Conservation (phyloP, 2,888 invertebrate species). For the Phortica magna region DNA sequence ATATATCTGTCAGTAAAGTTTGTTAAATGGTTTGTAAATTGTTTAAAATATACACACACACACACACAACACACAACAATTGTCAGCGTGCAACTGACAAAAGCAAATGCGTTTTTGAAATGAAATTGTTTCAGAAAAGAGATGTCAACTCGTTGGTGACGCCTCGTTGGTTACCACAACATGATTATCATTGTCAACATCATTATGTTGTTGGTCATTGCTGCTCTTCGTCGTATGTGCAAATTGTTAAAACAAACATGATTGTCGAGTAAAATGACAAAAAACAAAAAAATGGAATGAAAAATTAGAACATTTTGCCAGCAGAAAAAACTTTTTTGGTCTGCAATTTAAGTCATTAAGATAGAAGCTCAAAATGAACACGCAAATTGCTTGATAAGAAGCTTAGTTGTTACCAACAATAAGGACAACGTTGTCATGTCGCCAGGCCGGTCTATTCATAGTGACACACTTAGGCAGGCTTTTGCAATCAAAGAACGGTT, state of each 20-base stretch:
- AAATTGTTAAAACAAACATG: too few relatives aligned
- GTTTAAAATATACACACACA: background rate
- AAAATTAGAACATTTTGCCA: background rate
- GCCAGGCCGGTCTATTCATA: too few relatives aligned
- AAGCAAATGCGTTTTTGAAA: constrained; percentile 12
- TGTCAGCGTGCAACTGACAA: background rate
- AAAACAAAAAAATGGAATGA: background rate
- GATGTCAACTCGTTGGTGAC: background rate
- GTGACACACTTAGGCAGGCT: too few relatives aligned
- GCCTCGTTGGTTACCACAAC: background rate
- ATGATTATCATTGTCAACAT: background rate
- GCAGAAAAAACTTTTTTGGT: background rate
- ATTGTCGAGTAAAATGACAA: background rate
- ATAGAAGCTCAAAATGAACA: background rate
- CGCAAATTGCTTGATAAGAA: background rate
- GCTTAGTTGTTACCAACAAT: background rate
- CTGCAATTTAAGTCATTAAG: background rate
- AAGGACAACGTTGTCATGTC: too few relatives aligned
- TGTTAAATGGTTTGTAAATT: background rate
- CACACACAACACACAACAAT: background rate
- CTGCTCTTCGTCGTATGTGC: background rate
- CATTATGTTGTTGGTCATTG: background rate
- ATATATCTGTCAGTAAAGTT: background rate
- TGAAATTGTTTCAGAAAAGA: constrained; percentile 13
- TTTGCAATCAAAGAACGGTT: too few relatives aligned